A percentile compares a stretch with the other conserved stretches of the same genome.
These are phyloP conservation scores for Biston betularia DNA, from an alignment of 2,888 invertebrate genomes.

Conservation along the genomic window DNA sequence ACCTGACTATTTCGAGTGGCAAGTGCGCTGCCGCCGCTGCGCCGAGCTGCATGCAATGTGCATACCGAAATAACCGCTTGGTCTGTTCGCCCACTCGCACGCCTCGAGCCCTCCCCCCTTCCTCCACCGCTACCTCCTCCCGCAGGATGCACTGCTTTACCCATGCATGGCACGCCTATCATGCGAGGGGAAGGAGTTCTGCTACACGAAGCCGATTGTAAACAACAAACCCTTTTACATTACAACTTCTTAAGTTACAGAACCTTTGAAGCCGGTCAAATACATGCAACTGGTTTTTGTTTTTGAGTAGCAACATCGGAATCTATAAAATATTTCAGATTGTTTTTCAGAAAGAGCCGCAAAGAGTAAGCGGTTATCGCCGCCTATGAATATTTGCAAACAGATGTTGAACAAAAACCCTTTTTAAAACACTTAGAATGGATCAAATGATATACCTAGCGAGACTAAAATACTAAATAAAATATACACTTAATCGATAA, in stretches of 20 bases:
- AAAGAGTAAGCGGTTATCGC: no score
- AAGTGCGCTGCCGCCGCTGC: slow-evolving; percentile 74
- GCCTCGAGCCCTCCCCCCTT: slow-evolving; percentile 53
- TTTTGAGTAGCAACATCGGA: neutral
- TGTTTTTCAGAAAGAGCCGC: no score
- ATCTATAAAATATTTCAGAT: neutral
- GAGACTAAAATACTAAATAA: no score
- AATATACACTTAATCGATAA: no score
- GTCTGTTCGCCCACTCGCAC: slow-evolving; percentile 63
- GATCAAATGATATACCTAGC: no score
- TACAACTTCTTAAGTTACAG: slow-evolving; percentile 25
- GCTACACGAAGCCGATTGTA: slow-evolving; percentile 62
- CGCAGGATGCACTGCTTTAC: slow-evolving; percentile 74
- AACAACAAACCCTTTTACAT: slow-evolving; percentile 64
- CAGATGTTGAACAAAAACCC: no score
- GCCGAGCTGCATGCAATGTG: slow-evolving; percentile 83
- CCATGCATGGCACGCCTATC: slow-evolving; percentile 72
- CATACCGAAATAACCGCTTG: slow-evolving; percentile 85
- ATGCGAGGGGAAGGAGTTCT: slow-evolving; percentile 63
- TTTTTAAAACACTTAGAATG: no score
- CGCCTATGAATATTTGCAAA: no score
- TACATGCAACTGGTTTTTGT: slow-evolving; percentile 8
- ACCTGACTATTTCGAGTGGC: slow-evolving; percentile 86
- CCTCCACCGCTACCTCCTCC: slow-evolving; percentile 48
- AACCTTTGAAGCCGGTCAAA: slow-evolving; percentile 24